Evolutionary conservation across 2,113 vertebrate genomes (phyloP).

Genomic region (Strix aluco): DNA sequence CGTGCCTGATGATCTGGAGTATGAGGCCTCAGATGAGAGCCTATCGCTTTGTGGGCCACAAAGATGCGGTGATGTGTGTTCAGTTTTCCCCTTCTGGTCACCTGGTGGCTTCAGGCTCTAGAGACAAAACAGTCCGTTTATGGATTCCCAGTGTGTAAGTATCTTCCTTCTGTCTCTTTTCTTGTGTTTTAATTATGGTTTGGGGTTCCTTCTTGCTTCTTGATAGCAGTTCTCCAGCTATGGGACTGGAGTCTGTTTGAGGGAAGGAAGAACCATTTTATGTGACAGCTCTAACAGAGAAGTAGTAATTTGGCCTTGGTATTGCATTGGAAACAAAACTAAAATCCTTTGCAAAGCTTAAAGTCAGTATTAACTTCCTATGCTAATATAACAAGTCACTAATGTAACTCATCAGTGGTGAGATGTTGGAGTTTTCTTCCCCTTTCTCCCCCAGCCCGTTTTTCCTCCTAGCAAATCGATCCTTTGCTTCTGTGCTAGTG

Average conservation of each 20-base stretch:
- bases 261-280: neutral
- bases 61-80: slow-evolving; percentile 87
- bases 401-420: neutral
- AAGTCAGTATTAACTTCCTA: neutral
- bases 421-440: neutral
- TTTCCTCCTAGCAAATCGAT: neutral
- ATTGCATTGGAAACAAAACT: neutral
- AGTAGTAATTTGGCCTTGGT: neutral
- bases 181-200: neutral
- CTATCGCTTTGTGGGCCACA: slow-evolving; percentile 92
- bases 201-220: neutral
- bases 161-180: neutral
- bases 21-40: slow-evolving; percentile 91
- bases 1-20: slow-evolving; percentile 94
- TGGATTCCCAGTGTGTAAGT: slow-evolving; percentile 95
- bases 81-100: slow-evolving; percentile 96
- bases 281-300: neutral
- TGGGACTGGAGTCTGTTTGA: neutral
- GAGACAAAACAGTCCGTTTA: slow-evolving; percentile 94
- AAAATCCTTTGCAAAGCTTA: neutral
- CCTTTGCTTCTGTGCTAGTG: neutral
- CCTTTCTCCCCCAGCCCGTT: neutral
- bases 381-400: neutral
- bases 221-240: neutral
- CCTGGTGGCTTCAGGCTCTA: slow-evolving; percentile 90